phyloP scores from a whole-genome alignment of 2,888 invertebrate species.

The Anorthoa munda region DNA sequence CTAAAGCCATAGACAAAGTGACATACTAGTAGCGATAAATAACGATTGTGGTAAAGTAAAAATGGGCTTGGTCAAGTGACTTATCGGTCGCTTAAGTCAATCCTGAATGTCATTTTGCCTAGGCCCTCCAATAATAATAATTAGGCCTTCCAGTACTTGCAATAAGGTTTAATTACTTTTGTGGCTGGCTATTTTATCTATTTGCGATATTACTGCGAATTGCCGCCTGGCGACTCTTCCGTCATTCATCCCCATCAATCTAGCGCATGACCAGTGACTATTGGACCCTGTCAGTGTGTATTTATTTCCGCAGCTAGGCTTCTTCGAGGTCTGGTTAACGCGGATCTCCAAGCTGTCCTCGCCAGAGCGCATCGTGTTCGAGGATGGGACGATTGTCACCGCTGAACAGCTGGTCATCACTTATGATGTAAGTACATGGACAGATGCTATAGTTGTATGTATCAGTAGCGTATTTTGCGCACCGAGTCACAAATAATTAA shows the following conservation, averaged over 20 bases:
- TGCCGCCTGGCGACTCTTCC: conserved; percentile 27
- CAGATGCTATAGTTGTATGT: no score
- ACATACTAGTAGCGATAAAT: no score
- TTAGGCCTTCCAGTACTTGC: no score
- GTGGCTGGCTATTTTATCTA: neutral
- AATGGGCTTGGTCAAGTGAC: no score
- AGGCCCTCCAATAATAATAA: no score
- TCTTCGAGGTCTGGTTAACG: conserved; percentile 98
- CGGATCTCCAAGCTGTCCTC: conserved; percentile 96
- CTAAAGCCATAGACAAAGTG: no score
- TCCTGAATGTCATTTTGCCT: no score
- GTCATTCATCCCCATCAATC: conserved; percentile 39
- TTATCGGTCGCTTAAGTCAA: no score
- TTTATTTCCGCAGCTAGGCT: conserved; percentile 92
- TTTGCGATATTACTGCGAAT: conserved; percentile 43
- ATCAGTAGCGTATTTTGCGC: no score
- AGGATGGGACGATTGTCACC: conserved; percentile 96
- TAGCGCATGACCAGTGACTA: conserved; percentile 18
- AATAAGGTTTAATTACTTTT: neutral
- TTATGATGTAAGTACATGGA: conserved; percentile 93
- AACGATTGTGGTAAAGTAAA: no score
- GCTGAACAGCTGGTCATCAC: conserved; percentile 96
- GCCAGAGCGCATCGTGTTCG: conserved; percentile 95
- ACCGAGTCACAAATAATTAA: no score
- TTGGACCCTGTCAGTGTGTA: conserved; percentile 66